Percentiles rank a stretch among this genome's conserved stretches.
Conservation (phyloP, 2,888 invertebrate genomes). For the Diaperis boleti region DNA sequence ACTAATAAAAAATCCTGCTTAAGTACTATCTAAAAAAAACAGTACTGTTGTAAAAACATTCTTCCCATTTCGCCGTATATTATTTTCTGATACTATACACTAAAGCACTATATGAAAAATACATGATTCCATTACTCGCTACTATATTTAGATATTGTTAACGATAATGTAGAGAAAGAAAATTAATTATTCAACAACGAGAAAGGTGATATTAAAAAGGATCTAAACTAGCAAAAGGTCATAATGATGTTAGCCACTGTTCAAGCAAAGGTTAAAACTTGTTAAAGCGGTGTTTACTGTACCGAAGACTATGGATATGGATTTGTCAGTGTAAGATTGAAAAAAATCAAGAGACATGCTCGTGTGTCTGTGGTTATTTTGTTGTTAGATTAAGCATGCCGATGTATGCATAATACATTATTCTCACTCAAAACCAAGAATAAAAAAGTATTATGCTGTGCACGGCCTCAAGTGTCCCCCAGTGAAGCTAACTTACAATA, state of each 20-base stretch:
- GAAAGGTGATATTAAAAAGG: not conserved
- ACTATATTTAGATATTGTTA: no score
- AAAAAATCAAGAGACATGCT: constrained; percentile 54
- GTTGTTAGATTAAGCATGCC: constrained; percentile 54
- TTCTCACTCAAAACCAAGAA: constrained; percentile 22
- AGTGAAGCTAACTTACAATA: no score
- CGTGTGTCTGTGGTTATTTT: constrained; percentile 54
- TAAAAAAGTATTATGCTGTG: constrained; percentile 32
- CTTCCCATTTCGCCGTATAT: constrained; percentile 1
- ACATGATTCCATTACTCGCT: no score
- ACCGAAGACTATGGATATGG: constrained; percentile 22
- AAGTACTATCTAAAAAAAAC: no score
- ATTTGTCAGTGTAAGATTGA: constrained; percentile 45
- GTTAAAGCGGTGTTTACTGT: constrained; percentile 39
- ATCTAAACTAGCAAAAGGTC: not conserved
- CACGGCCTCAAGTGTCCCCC: constrained; percentile 3
- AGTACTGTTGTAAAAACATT: not conserved
- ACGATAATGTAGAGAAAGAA: no score
- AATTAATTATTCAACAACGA: not conserved
- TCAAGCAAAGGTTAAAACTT: constrained; percentile 18
- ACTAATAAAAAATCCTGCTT: no score
- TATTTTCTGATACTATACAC: constrained; percentile 3
- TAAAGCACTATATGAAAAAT: no score
- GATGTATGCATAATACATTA: constrained; percentile 37
- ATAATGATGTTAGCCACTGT: not conserved